Evolutionary conservation across 2,113 vertebrate genomes (phyloP), one percentile per base, ranked within the genome.

Genomic region (Vulpes vulpes): DNA sequence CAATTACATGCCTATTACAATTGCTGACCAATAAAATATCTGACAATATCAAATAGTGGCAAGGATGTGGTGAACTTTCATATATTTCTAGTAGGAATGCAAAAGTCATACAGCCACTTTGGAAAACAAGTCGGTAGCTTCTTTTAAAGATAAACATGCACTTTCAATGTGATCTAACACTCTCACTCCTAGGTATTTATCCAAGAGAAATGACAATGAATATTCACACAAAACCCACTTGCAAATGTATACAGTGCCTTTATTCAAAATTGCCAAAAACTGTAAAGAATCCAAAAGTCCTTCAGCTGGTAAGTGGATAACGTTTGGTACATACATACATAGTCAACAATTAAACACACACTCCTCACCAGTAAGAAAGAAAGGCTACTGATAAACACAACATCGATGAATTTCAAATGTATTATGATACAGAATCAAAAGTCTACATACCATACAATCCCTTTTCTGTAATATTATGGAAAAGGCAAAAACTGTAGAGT

Each of bases 91-190:
- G 22, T 8, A 91, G 78, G 17, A 74, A 83, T 57, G 49, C 20
- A 94, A 84, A 85, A 65, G 51, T 71, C n/a, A 25, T 38, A 94
- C 8, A 88, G 15, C 3, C 22, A 62, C n/a, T 78, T 30, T 88
- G 62, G 30, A 73, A 89, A 89, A 92, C 15, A 90, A 62, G 89
- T 87, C 71, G 20, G 62, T 71, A 92, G 35, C 23, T 91, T 78
- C 59, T 84, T 49, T 89, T 19, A 64, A 95, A 73, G 43, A 27
- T 89, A 79, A 76, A 67, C 59, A 86, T 23, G 73, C 3, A 90
- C 35, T 93, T 67, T 71, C n/a, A 51, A 32, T 32, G 59, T 53
- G n/a, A 69, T 53, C 43, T 22, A 87, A 65, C 49, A 87, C 67
- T 11, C 5, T 38, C 35, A 71, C 59, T 76, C 20, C 22, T 74